Evolutionary conservation across 2,888 invertebrate genomes (phyloP).

Genomic region (Mermis nigrescens): DNA sequence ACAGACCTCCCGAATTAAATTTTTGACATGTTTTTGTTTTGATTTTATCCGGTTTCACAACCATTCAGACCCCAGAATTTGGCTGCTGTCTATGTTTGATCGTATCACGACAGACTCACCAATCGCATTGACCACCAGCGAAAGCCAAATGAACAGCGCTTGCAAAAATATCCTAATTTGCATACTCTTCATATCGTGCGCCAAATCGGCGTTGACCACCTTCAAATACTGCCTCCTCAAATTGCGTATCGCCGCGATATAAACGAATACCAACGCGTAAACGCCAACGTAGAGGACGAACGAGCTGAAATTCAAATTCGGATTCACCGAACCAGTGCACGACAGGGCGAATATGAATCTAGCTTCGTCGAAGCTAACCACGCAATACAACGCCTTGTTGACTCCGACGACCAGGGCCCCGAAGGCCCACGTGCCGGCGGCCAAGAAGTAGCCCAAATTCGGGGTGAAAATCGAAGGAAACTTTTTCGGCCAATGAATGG

Average conservation of each 20-base stretch:
- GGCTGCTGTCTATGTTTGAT: too few relatives aligned
- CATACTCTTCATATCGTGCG: background rate
- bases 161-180: background rate
- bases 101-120: too few relatives aligned
- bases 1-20: too few relatives aligned
- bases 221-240: background rate
- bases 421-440: background rate
- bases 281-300: background rate
- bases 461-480: background rate
- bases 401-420: background rate
- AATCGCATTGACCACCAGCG: background rate
- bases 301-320: background rate
- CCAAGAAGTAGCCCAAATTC: background rate
- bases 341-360: background rate
- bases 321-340: background rate
- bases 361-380: background rate
- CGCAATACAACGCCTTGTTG: background rate
- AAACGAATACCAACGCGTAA: background rate
- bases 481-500: background rate
- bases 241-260: background rate
- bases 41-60: too few relatives aligned
- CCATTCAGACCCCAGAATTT: too few relatives aligned
- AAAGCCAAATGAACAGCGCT: background rate
- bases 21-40: too few relatives aligned
- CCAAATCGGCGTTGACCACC: background rate